Percentiles rank a stretch among this genome's conserved stretches.
Evolutionary conservation across 2,888 invertebrate species (phyloP).

Genomic region (Actias luna): DNA sequence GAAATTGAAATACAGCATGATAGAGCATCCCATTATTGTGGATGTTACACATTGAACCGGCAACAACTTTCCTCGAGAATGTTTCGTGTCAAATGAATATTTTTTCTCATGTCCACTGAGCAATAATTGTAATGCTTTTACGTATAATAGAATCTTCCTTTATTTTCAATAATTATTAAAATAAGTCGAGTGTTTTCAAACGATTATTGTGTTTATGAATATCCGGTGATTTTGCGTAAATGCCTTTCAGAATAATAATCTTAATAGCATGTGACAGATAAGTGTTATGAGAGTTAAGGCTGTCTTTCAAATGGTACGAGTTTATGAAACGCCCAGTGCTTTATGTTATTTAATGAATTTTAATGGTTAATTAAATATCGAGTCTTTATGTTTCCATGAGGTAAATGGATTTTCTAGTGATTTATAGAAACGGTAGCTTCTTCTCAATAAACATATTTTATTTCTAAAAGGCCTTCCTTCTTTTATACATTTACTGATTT

Average conservation of each 20-base stretch:
- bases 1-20: no score
- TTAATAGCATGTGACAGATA: conserved; percentile 5
- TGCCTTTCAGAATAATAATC: conserved; percentile 6
- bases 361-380: not conserved
- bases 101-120: no score
- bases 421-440: not conserved
- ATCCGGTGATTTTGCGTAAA: conserved; percentile 12
- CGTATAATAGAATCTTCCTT: not conserved
- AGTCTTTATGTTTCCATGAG: not conserved
- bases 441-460: no score
- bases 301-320: not conserved
- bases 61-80: no score
- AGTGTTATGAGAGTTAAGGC: not conserved
- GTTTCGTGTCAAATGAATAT: no score
- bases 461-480: no score
- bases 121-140: not conserved
- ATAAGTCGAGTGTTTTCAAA: conserved; percentile 1
- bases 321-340: not conserved
- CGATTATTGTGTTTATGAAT: conserved; percentile 14
- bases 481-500: no score
- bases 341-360: not conserved
- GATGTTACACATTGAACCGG: no score
- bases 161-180: conserved; percentile 1
- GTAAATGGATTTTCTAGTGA: not conserved
- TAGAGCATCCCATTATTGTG: no score